Base-by-base conservation (phyloP, 2,888 invertebrate species). In the Ophonus ardosiacus region DNA sequence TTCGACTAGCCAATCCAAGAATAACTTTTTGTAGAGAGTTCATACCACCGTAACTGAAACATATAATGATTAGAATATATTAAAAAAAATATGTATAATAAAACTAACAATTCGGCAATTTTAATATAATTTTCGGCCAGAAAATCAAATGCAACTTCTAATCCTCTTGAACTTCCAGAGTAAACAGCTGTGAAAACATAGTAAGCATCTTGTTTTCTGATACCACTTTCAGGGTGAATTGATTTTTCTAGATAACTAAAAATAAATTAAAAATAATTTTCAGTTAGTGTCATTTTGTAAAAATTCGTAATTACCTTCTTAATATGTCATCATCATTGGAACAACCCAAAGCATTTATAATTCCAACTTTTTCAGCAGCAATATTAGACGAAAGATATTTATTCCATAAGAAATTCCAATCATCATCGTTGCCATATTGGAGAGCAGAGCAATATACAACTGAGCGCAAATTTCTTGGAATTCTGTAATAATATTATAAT, bases 401-500 rank as follows among this genome's bases (percentile, higher is more conserved):
- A 0, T 88, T 83, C 93, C 95, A 96, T 21, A 96, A 90, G 87
- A 92, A 93, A 0, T 94, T 88, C 93, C 96, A 97, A 86, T 96
- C 94, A 0, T 89, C 89, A 13, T 89, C 88, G 0, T 91, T 91
- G 0, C 96, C 96, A 40, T 93, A 90, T 13, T 94, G 93, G 8
- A 97, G 92, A 0, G 93, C 96, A 18, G 93, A 94, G 89, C 97
- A 97, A 91, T 97, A 97, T 0, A 97, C 95, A 79, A 94, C 93
- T 24, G 93, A 90, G 80, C 96, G 94, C 78, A 94, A 92, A 88
- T 97, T 95, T 6, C 93, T 93, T 18, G 93, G 92, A 84, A 94
- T 92, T 40, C 94, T 93, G 88, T n/a, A 68, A 68, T 15, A 31
- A 65, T 24, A 59, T 63, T 24, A 59, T 63, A 24, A 21, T 6